A percentile compares a stretch with the other conserved stretches of the same genome.
phyloP scores from a whole-genome alignment of 2,888 invertebrate genomes.

The Phorcus lineatus region DNA sequence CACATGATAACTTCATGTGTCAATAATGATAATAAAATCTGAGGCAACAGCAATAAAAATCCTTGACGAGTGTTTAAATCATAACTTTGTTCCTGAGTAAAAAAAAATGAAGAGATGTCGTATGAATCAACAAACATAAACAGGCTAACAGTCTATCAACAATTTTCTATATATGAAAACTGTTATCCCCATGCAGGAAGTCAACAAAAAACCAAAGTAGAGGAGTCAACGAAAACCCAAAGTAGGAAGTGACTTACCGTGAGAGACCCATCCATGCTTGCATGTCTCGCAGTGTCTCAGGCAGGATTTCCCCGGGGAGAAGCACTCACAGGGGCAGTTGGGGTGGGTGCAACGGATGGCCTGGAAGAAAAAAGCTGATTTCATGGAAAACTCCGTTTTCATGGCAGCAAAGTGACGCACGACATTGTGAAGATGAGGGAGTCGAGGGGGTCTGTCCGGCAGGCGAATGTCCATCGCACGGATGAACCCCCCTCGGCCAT shows the following conservation, averaged over 20 bases:
- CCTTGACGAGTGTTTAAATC: no score
- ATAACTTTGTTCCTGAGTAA: no score
- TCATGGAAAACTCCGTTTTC: conserved; percentile 28
- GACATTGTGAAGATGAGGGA: conserved; percentile 16
- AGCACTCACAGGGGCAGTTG: conserved; percentile 83
- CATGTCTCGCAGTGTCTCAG: conserved; percentile 84
- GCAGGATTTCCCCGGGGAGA: conserved; percentile 82
- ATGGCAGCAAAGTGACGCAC: conserved; percentile 15
- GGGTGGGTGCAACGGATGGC: conserved; percentile 81
- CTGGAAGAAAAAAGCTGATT: conserved; percentile 65
- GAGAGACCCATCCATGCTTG: conserved; percentile 85
- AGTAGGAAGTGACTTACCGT: conserved; percentile 79
- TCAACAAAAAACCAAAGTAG: no score
- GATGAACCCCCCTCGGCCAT: conserved; percentile 7
- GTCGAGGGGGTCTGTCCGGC: background rate
- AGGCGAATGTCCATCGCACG: conserved; percentile 2
- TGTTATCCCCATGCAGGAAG: no score
- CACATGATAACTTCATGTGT: no score
- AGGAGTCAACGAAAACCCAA: no score
- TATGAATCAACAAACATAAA: no score
- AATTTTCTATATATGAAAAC: no score
- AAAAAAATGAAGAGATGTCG: no score
- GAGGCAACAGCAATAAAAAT: no score
- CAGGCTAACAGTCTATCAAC: no score
- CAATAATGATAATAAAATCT: no score